Base-by-base conservation (phyloP, 2,113 vertebrate genomes). In the Rhagologus leucostigma region DNA sequence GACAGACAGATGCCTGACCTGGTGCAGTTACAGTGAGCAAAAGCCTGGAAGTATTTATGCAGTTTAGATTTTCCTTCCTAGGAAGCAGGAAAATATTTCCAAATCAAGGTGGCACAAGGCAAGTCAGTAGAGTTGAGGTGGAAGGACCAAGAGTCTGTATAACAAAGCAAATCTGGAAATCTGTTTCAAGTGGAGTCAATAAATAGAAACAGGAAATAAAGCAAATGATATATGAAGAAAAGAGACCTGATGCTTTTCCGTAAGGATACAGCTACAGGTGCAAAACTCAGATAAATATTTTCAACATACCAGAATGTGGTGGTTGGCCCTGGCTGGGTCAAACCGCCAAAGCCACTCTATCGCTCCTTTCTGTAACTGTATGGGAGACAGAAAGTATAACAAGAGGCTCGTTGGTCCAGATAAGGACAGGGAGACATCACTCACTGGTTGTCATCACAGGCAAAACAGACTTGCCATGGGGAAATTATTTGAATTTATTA, bases 221-320 rank as follows among this genome's bases (percentile, higher is more conserved):
- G 44, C 16, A 76, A 75, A 80, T 35, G 7, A 52, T 22, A 35
- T 19, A 16, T 0, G 2, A 70, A 41, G 49, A 57, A 64, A 73
- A 75, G 52, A 88, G 35, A 47, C 9, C 5, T 42, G 26, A 39
- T 16, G 21, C 13, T 82, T 71, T 91, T 63, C 70, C 70, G 52
- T 10, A 68, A 76, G 53, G 59, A 67, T 60, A 69, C 33, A 80
- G 37, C 32, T 74, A 57, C 42, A 78, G 69, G 49, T 75, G 27
- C 57, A 88, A 93, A 92, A 59, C 37, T 27, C 42, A 56, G 39
- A 68, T 37, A 64, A 85, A 39, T 76, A 42, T 71, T 83, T 87
- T 37, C 29, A 52, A 12, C 11, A 21, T 44, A 33, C 3, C 47
- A 52, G 65, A 70, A 65, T 37, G 41, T 49, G 35, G 32, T 84